These are phyloP conservation scores for Molothrus aeneus DNA, from an alignment of 2,797 vertebrate species.

Conservation along the genomic window DNA sequence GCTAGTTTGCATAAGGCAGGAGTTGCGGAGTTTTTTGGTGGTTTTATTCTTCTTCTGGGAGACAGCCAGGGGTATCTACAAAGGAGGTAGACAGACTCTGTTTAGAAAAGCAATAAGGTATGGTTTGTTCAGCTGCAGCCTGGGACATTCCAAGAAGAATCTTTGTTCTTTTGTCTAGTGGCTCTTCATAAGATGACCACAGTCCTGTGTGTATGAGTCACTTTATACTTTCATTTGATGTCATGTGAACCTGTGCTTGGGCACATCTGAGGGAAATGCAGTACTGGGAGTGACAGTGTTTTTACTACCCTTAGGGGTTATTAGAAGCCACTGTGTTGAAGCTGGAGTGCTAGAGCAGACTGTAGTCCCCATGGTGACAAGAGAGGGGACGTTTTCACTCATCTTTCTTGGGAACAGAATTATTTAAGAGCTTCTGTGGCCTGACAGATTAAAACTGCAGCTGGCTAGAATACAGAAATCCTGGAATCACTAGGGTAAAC, in stretches of 20 bases:
- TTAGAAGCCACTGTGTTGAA: not conserved
- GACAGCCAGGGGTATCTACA: not conserved
- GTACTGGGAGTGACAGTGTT: not conserved
- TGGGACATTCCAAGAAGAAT: not conserved
- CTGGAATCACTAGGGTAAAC: not conserved
- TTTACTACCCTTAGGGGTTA: not conserved
- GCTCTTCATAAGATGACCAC: not conserved
- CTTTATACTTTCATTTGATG: not conserved
- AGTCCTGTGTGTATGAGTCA: not conserved
- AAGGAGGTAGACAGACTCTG: not conserved
- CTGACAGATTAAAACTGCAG: not conserved
- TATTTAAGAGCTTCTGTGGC: not conserved
- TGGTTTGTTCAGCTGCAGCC: constrained; percentile 12
- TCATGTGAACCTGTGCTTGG: not conserved
- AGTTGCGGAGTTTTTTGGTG: not conserved
- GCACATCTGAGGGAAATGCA: not conserved
- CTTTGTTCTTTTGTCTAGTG: not conserved
- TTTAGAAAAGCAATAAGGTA: not conserved
- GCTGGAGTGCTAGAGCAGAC: constrained; percentile 27
- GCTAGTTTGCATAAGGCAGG: not conserved
- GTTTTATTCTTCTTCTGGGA: not conserved
- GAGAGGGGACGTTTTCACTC: not conserved
- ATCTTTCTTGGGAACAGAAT: not conserved
- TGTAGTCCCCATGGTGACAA: constrained; percentile 51
- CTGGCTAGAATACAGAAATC: not conserved